Base-by-base conservation (phyloP, 2,888 invertebrate species). In the Hetaerina titia region DNA sequence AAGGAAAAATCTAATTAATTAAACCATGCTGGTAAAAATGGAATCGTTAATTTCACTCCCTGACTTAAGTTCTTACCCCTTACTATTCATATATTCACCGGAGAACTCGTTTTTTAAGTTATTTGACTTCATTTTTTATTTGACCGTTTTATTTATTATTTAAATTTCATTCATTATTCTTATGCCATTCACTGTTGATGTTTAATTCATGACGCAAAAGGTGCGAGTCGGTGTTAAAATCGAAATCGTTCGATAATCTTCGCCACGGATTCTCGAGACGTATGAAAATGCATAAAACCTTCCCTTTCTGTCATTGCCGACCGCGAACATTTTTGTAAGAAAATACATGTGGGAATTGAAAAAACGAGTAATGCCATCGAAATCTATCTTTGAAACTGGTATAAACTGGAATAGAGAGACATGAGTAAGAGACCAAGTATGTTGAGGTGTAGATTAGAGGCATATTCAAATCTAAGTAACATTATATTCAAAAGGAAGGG, bases 221-320 rank as follows among this genome's bases (percentile, higher is more conserved):
- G 25, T 31, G 31, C 31, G 81, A 81, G 31, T 81, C 81, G 31
- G 31, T 31, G 31, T 81, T 31, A 81, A 81, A 81, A 81, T 81
- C 81, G 81, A 81, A 69, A 81, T 81, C 81, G 81, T 31, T 81
- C 81, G 81, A 81, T 81, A 81, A 81, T 8, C 81, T 81, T 81
- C 25, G 81, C 81, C 81, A 9, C 31, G n/a, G 31, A 31, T 69
- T 7, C 81, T 81, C 81, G 9, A 81, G 81, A 81, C 81, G 31
- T 13, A 31, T 81, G 81, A 13, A 31, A 81, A 31, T 81, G 31
- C 69, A 22, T n/a, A 69, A 69, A 8, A 13, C 9, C 31, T 13
- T 31, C 31, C 15, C 11, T 31, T 13, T 31, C 11, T 45, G 45
- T 45, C 4, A 81, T 81, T 81, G 31, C 15, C 13, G 9, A 7